Evolutionary conservation across 2,888 invertebrate species (phyloP), one percentile per base, ranked within the genome.

Genomic region (Hofmannophila pseudospretella): DNA sequence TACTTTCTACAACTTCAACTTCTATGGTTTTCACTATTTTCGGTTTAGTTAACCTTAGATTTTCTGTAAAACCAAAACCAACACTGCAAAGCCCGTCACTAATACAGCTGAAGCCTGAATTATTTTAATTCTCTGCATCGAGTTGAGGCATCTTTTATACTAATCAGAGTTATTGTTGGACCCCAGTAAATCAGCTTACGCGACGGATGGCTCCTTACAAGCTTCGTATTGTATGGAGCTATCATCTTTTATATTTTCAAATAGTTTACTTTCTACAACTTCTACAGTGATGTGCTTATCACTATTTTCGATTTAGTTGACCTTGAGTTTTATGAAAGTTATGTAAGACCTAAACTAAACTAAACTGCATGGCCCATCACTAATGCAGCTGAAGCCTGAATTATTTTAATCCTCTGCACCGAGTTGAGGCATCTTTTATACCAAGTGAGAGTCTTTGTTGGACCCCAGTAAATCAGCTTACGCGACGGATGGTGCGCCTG

Each of bases 401-500:
- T 79, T 74, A 77, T 79, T 77, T 79, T 75, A 78, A 78, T 74
- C 70, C 73, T 54, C 57, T 47, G 54, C 63, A 64, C 57, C 51
- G 61, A 58, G 69, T 23, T 51, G 61, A 58, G 69, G 66, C 61
- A 68, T 74, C 79, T 76, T 73, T 77, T 77, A 76, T 73, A 68
- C 12, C 70, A 70, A 57, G 65, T 58, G 47, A 51, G 53, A 52
- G 62, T 55, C 67, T 72, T 74, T 72, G 75, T 77, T 62, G 71
- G 68, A 58, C 62, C 58, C 44, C 69, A 54, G 75, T 85, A 84
- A 85, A 85, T 84, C 84, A 82, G 81, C 82, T 82, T 78, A 79
- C 64, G 44, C 54, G 73, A 72, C 71, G 72, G 76, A 78, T 73
- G 74, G 72, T 53, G 55, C 60, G 54, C 59, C 52, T 61, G 62